Conservation (phyloP, 2,113 vertebrate genomes). For the Dasypus novemcinctus region DNA sequence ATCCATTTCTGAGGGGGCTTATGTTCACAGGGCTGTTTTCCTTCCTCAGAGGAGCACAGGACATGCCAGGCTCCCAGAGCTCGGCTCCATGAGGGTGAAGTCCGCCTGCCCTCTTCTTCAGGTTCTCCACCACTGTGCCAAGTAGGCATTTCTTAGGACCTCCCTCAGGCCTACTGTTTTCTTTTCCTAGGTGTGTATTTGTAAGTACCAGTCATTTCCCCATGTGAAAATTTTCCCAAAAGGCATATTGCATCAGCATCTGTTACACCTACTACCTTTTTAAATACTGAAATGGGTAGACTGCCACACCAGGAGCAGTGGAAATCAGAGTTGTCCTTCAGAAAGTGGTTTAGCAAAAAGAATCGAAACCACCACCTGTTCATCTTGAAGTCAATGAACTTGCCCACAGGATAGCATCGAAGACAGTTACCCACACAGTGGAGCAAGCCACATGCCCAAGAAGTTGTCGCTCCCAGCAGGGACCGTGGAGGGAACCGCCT, state of each 20-base stretch:
- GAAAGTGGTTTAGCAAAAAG: background rate
- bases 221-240: background rate
- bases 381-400: background rate
- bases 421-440: too few relatives aligned
- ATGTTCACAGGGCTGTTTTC: accelerated
- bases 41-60: background rate
- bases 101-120: background rate
- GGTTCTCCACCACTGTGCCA: too few relatives aligned
- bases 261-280: background rate
- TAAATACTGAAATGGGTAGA: background rate
- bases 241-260: background rate
- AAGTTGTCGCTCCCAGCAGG: background rate
- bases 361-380: too few relatives aligned
- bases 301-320: background rate
- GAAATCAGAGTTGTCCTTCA: too few relatives aligned
- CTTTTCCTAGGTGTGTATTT: background rate
- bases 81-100: accelerated
- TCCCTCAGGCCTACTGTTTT: background rate
- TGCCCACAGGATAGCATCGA: accelerated
- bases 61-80: background rate
- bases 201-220: background rate
- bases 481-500: accelerated
- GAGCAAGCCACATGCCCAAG: background rate
- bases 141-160: too few relatives aligned
- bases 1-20: accelerated